phyloP scores from a whole-genome alignment of 2,797 vertebrate genomes.

The Ibycter americanus region DNA sequence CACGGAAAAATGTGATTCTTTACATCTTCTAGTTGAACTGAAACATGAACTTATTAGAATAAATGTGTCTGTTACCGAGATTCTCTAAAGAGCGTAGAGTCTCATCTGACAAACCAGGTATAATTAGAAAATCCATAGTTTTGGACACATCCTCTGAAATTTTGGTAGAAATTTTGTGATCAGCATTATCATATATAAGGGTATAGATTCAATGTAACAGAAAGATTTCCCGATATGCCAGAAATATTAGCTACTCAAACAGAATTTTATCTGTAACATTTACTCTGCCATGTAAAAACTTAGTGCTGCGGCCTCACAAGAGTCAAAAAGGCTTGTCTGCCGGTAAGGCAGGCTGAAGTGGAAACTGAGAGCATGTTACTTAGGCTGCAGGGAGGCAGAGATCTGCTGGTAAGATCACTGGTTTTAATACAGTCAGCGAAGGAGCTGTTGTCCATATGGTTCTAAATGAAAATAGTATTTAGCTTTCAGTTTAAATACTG shows the following conservation, averaged over 20 bases:
- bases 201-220: neutral
- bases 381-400: neutral
- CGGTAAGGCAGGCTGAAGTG: neutral
- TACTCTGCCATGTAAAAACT: neutral
- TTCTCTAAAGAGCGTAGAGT: neutral
- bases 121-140: neutral
- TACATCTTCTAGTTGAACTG: neutral
- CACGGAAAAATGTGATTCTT: neutral
- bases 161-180: neutral
- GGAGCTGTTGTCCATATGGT: neutral
- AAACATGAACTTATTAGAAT: neutral
- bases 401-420: neutral
- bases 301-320: neutral
- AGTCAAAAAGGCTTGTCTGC: neutral
- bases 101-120: neutral
- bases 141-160: neutral
- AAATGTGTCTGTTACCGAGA: neutral
- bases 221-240: neutral
- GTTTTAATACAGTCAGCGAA: neutral
- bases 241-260: neutral
- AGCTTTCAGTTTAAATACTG: neutral
- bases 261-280: neutral
- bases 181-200: neutral
- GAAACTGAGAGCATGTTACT: neutral
- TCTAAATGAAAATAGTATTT: neutral